Base-by-base conservation (phyloP, 1,140 invertebrate species). In the Camponotus floridanus region DNA sequence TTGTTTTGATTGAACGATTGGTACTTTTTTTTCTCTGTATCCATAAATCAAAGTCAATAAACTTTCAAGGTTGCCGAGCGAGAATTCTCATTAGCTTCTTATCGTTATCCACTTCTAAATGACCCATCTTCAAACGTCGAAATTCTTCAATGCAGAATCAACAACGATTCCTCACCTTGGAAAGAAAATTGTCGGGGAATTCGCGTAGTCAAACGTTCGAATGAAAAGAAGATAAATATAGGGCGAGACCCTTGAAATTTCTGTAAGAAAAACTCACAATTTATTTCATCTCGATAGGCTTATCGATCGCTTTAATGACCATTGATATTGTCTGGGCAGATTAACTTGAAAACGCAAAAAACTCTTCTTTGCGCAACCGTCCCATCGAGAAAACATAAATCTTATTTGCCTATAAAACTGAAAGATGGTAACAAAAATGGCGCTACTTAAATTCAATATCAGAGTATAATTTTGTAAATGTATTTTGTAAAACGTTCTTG, bases 51-150 rank as follows among this genome's bases (percentile, higher is more conserved):
- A 13, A 11, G 3, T 21, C 18, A 18, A 11, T 11, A 48, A 42
- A 33, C 9, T 45, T 3, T 83, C 39, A n/a, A 21, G 3, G 36
- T 39, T 39, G 36, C 36, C 39, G 3, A 70, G 1, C 33, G 51
- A 73, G 26, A 42, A 74, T 48, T 36, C 1, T 0, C 48, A 0
- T 51, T 4, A 26, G 13, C 26, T 21, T 4, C 64, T 85, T 85
- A 79, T 79, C 81, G 8, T 64, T 39, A 26, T 39, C 48, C 36
- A 59, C 26, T 79, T 64, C 62, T 68, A 85, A 85, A 65, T 68
- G 74, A 79, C 62, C 61, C 18, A 45, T 68, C 8, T 68, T 1
- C 48, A 51, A 51, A 4, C 21, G 26, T 11, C 21, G 59, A 13
- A 31, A 51, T 13, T 31, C 9, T 65, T 65, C 64, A 48, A 79